Evolutionary conservation across 2,113 vertebrate species (phyloP).

Genomic region (Mobula hypostoma): DNA sequence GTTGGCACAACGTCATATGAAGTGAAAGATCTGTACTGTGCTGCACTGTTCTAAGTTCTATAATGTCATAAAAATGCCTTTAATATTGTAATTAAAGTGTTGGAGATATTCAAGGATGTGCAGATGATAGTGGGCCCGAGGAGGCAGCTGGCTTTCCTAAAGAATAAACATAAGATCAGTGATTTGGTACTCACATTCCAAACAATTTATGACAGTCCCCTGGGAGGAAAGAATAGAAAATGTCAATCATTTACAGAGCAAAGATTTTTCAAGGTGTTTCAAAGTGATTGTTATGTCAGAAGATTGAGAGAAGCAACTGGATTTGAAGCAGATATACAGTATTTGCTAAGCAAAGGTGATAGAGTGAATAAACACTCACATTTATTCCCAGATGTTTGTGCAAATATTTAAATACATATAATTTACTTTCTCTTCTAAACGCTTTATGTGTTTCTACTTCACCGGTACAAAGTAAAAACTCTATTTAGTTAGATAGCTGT

Average conservation of each 20-base stretch:
- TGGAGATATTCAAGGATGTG: background rate
- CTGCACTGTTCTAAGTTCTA: no score
- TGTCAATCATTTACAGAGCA: background rate
- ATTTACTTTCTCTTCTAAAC: background rate
- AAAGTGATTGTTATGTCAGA: constrained; percentile 7
- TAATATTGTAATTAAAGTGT: no score
- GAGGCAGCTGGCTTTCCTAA: background rate
- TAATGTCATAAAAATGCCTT: no score
- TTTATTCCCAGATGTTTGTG: background rate
- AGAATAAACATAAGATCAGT: background rate
- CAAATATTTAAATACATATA: constrained; percentile 10
- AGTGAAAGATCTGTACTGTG: no score
- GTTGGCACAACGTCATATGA: no score
- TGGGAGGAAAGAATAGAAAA: background rate
- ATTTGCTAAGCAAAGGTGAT: background rate
- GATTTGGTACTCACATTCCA: constrained; percentile 7
- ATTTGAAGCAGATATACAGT: background rate
- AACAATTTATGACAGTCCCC: constrained; percentile 17
- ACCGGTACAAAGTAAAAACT: background rate
- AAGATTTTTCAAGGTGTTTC: background rate
- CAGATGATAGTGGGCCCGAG: background rate
- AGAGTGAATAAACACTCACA: background rate
- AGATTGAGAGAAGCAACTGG: background rate
- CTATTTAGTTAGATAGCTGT: background rate
- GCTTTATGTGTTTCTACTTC: background rate